phyloP scores from a whole-genome alignment of 2,888 invertebrate species.

The Adineta ricciae region DNA sequence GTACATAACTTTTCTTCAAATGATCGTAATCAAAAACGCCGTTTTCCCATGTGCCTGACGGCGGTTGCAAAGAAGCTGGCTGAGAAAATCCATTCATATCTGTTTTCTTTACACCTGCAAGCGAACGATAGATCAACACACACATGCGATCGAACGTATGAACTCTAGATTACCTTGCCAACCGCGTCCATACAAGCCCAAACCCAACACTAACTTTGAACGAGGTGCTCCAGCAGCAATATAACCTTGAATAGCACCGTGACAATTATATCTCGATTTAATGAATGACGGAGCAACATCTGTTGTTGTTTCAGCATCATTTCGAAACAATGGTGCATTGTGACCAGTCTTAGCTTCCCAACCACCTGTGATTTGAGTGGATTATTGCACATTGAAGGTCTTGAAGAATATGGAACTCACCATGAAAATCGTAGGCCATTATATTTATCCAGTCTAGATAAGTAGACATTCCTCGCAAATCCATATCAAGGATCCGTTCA shows the following conservation, averaged over 20 bases:
- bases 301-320: neutral
- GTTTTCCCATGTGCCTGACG: neutral
- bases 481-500: slow-evolving; percentile 5
- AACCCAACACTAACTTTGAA: neutral
- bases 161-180: neutral
- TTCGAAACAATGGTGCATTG: neutral
- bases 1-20: neutral
- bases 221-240: neutral
- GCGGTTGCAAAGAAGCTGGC: neutral
- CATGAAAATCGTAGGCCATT: slow-evolving; percentile 17
- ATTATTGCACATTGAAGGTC: neutral
- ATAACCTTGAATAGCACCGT: neutral
- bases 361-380: neutral
- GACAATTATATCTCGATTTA: slow-evolving; percentile 12
- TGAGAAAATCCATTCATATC: neutral
- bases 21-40: neutral
- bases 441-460: slow-evolving; percentile 5
- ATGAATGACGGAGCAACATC: neutral
- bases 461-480: neutral
- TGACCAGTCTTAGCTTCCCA: slow-evolving; percentile 12
- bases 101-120: neutral
- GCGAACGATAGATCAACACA: neutral
- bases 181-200: neutral
- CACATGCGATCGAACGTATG: neutral
- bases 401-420: neutral